A percentile compares a stretch with the other conserved stretches of the same genome.
phyloP scores from a whole-genome alignment of 2,797 vertebrate species.

The Taenioides sp. region DNA sequence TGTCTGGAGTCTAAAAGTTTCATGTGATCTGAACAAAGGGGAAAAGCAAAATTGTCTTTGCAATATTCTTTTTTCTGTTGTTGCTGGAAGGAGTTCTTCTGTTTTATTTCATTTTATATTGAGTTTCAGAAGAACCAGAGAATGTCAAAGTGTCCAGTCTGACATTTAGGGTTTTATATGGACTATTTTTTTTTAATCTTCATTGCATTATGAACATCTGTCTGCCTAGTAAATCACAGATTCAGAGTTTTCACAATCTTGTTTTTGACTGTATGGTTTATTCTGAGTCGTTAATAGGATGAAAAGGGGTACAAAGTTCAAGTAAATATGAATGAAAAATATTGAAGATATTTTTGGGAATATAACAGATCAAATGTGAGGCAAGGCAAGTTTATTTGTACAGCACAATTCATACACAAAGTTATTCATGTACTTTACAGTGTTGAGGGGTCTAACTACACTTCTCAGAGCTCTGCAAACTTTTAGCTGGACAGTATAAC shows the following conservation, averaged over 20 bases:
- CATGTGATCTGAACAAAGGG: constrained; percentile 18
- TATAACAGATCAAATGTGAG: too few species aligned
- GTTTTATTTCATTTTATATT: constrained; percentile 34
- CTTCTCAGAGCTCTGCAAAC: too few species aligned
- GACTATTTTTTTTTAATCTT: constrained; percentile 13
- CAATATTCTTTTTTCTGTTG: constrained; percentile 22
- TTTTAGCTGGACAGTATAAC: too few species aligned
- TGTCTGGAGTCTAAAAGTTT: constrained; percentile 30
- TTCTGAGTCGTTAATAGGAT: too few species aligned
- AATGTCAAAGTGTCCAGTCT: constrained; percentile 19
- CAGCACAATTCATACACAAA: too few species aligned
- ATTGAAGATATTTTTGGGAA: too few species aligned
- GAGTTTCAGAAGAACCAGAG: constrained; percentile 18
- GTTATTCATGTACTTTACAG: too few species aligned
- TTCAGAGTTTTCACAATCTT: not conserved
- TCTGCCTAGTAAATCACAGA: not conserved
- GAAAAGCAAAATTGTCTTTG: not conserved
- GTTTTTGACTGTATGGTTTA: too few species aligned
- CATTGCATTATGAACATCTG: not conserved
- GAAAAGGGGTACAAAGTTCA: too few species aligned
- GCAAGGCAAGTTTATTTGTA: too few species aligned
- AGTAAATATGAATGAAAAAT: too few species aligned
- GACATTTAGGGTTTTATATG: constrained; percentile 35
- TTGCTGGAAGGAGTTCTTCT: constrained; percentile 19
- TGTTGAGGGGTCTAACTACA: too few species aligned